Conservation (phyloP, 2,797 vertebrate genomes). For the Kryptopterus vitreolus region DNA sequence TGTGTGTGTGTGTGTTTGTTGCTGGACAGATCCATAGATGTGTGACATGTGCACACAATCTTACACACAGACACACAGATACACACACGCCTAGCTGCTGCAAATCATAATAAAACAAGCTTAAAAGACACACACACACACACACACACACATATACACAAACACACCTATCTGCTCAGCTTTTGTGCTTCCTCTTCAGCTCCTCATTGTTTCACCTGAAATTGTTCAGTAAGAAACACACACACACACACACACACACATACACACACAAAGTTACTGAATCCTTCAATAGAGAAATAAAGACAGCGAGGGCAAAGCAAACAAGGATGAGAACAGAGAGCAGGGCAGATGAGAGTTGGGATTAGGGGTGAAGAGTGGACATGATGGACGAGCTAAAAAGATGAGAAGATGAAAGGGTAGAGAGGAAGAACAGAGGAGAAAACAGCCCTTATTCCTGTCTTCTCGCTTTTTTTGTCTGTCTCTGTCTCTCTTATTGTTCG, state of each 20-base stretch:
- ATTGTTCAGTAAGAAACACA: neutral
- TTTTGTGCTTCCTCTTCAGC: neutral
- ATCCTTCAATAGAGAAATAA: neutral
- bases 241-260: too few relatives aligned
- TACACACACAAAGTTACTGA: neutral
- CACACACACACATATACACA: neutral
- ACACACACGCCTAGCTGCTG: neutral
- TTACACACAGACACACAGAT: neutral
- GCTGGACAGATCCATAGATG: neutral
- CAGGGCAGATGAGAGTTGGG: neutral
- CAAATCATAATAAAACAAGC: neutral
- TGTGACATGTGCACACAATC: neutral
- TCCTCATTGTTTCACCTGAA: neutral
- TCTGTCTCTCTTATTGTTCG: neutral
- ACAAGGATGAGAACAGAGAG: neutral
- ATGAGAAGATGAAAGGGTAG: neutral
- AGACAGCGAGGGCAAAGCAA: neutral
- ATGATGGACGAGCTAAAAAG: neutral
- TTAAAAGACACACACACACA: neutral
- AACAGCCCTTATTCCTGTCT: too few relatives aligned
- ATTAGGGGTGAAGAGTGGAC: constrained; percentile 10
- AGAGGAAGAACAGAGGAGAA: neutral
- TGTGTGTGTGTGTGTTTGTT: neutral
- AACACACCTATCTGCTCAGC: neutral
- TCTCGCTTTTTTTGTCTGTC: neutral